Evolutionary conservation across 1,140 invertebrate species (phyloP).

Genomic region (Popillia japonica): DNA sequence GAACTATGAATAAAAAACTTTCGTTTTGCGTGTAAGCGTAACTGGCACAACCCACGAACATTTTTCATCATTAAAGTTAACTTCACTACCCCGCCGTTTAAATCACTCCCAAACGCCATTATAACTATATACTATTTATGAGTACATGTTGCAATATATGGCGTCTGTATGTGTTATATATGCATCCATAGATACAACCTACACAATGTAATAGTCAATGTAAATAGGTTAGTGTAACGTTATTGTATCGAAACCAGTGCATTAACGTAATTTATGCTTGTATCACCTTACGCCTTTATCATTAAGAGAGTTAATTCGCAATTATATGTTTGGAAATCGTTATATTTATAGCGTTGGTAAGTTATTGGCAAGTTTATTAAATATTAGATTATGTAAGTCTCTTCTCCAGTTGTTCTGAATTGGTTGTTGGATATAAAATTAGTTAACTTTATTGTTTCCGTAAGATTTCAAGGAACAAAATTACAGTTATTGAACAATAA

Average conservation of each 20-base stretch:
- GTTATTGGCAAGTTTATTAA: no score
- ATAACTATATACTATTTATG: neutral
- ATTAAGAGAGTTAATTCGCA: neutral
- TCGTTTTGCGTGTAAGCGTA: neutral
- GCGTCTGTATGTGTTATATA: neutral
- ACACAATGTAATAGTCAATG: neutral
- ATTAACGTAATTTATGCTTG: conserved; percentile 6
- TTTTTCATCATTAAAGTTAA: neutral
- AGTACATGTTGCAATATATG: neutral
- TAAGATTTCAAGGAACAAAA: no score
- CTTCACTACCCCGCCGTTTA: neutral
- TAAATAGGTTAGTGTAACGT: neutral
- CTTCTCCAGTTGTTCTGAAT: no score
- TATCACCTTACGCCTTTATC: neutral
- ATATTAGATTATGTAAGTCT: no score
- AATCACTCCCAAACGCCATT: neutral
- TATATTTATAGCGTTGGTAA: neutral
- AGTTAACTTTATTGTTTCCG: no score
- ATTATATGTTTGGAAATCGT: neutral
- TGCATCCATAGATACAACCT: neutral
- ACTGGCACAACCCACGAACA: neutral
- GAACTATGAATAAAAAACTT: neutral
- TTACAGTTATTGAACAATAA: no score
- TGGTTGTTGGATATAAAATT: no score
- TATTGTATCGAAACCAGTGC: neutral